Conservation (phyloP, 2,888 invertebrate genomes). For the Ennomos fuscantarius region DNA sequence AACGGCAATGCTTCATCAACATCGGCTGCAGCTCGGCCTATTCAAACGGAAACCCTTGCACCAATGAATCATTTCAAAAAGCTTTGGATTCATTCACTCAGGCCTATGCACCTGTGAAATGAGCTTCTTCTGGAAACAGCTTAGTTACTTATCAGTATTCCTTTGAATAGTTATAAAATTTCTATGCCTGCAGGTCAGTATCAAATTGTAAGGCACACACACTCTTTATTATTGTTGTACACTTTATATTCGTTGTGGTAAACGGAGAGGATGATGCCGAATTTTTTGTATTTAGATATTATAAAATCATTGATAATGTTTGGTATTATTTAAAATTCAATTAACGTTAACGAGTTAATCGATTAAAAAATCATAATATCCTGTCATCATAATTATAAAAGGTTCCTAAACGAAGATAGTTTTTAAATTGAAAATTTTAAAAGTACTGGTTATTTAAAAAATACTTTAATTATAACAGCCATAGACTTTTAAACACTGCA, state of each 20-base stretch:
- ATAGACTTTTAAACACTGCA: too few species aligned
- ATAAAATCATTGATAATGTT: conserved; percentile 28
- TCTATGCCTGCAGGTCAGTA: conserved; percentile 17
- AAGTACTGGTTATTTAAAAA: too few species aligned
- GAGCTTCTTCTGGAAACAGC: conserved; percentile 31
- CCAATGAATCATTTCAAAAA: conserved; percentile 43
- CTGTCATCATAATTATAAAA: not conserved
- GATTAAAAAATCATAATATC: not conserved
- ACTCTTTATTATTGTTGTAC: not conserved
- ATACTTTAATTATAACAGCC: too few species aligned
- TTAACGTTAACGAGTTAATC: conserved; percentile 2
- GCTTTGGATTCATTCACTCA: conserved; percentile 57
- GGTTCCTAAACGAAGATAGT: too few species aligned
- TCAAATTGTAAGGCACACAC: not conserved
- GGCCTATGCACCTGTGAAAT: conserved; percentile 56
- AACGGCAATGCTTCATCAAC: conserved; percentile 56
- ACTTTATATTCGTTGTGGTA: not conserved
- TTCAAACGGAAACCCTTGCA: conserved; percentile 52
- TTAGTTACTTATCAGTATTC: conserved; percentile 56
- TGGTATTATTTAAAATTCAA: not conserved
- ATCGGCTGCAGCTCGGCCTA: conserved; percentile 54
- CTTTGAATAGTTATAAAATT: conserved; percentile 15
- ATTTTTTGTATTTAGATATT: conserved; percentile 32
- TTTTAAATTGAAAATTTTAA: too few species aligned
- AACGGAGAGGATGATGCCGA: conserved; percentile 1